phyloP scores from a whole-genome alignment of 2,113 vertebrate species.

The Gopherus evgoodei region DNA sequence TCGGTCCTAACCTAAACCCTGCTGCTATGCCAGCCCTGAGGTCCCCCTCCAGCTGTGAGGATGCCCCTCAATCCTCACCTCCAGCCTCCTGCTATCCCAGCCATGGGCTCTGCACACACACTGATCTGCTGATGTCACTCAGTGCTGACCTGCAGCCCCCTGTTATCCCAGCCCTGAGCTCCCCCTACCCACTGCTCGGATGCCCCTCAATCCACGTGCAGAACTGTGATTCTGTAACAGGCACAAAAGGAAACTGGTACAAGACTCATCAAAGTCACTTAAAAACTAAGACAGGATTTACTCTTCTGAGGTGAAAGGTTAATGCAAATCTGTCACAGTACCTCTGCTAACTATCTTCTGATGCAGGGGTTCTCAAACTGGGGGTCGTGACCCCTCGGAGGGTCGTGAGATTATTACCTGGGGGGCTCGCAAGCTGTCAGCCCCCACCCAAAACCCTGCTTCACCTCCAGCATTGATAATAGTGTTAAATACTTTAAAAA shows the following conservation, averaged over 20 bases:
- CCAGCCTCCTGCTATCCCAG: too few species aligned
- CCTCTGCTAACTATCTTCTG: accelerated
- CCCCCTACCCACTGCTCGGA: not conserved
- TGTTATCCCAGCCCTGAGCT: not conserved
- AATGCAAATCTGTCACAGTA: not conserved
- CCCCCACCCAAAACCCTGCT: too few species aligned
- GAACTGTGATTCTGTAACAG: not conserved
- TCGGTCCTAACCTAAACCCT: not conserved
- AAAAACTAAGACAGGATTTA: not conserved
- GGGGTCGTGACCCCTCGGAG: too few species aligned
- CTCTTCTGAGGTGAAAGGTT: not conserved
- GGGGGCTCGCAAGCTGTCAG: too few species aligned
- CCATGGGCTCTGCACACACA: not conserved
- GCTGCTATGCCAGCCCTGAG: not conserved
- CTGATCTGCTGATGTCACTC: too few species aligned
- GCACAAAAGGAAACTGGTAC: not conserved
- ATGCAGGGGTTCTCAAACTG: too few species aligned
- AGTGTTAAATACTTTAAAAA: too few species aligned
- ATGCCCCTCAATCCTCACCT: not conserved
- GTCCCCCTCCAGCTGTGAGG: not conserved
- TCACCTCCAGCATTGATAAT: too few species aligned
- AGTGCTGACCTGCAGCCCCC: too few species aligned
- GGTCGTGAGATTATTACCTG: too few species aligned
- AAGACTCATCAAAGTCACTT: not conserved
- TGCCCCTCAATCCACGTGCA: not conserved